These are phyloP conservation scores for Luperina testacea DNA, from an alignment of 2,888 invertebrate species.

Conservation along the genomic window DNA sequence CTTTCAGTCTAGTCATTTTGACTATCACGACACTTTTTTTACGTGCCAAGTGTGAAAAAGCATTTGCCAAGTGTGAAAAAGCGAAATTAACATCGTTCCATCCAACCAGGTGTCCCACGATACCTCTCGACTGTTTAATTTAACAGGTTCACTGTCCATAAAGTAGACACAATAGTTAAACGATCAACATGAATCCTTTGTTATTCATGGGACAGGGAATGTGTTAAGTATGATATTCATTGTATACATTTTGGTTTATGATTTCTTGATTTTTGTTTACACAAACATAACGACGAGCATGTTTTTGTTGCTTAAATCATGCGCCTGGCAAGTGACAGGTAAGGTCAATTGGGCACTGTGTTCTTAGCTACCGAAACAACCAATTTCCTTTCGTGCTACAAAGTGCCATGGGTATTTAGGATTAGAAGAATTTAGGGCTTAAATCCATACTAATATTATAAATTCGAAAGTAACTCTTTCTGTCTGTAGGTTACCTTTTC, in stretches of 20 bases:
- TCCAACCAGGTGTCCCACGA: background rate
- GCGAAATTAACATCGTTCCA: background rate
- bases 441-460: too few species aligned
- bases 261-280: slow-evolving; percentile 1
- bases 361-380: background rate
- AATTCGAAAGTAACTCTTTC: too few species aligned
- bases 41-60: background rate
- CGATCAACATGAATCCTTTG: too few species aligned
- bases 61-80: background rate
- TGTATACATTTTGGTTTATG: background rate
- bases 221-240: background rate
- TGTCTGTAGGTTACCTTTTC: too few species aligned
- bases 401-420: background rate
- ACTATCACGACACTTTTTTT: background rate
- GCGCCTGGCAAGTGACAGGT: slow-evolving; percentile 9
- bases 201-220: too few species aligned
- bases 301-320: background rate
- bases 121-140: background rate
- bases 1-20: background rate
- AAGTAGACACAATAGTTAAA: too few species aligned
- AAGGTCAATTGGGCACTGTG: background rate
- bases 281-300: background rate
- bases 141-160: background rate
- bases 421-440: background rate
- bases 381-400: background rate